phyloP scores from a whole-genome alignment of 2,797 vertebrate species.

The Eulemur coronatus region DNA sequence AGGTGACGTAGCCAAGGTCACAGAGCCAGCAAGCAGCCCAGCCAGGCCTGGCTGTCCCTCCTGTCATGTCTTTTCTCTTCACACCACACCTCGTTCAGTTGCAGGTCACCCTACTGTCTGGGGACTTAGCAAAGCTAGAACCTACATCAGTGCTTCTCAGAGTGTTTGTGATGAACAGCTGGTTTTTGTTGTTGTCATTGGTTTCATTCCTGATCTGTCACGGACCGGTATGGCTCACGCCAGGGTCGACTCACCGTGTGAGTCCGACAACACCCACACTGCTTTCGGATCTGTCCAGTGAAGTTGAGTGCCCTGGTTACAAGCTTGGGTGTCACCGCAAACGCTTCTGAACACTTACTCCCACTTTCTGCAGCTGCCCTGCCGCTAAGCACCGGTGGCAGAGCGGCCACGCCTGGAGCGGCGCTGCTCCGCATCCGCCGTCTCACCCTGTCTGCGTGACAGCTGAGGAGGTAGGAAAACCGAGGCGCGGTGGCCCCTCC shows the following conservation, averaged over 20 bases:
- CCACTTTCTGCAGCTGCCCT: background rate
- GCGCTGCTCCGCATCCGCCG: background rate
- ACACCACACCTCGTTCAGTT: background rate
- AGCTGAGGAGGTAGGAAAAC: background rate
- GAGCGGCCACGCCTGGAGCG: background rate
- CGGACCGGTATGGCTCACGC: background rate
- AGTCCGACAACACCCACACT: background rate
- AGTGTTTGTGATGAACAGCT: background rate
- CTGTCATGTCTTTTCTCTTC: background rate
- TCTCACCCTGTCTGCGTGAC: background rate
- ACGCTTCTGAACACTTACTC: background rate
- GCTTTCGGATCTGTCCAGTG: background rate
- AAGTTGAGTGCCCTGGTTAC: background rate
- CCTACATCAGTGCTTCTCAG: background rate
- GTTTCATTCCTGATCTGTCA: background rate
- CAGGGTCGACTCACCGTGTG: rapidly evolving
- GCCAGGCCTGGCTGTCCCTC: too few species aligned
- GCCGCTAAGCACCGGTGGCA: background rate
- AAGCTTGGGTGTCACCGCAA: background rate
- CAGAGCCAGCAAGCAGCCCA: background rate
- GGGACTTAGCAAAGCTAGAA: background rate
- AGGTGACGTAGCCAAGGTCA: background rate
- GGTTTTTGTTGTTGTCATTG: background rate
- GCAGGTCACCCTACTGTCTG: background rate
- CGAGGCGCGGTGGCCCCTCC: background rate